These are phyloP conservation scores for Mythimna lalbum DNA, from an alignment of 2,888 invertebrate species.

Conservation along the genomic window DNA sequence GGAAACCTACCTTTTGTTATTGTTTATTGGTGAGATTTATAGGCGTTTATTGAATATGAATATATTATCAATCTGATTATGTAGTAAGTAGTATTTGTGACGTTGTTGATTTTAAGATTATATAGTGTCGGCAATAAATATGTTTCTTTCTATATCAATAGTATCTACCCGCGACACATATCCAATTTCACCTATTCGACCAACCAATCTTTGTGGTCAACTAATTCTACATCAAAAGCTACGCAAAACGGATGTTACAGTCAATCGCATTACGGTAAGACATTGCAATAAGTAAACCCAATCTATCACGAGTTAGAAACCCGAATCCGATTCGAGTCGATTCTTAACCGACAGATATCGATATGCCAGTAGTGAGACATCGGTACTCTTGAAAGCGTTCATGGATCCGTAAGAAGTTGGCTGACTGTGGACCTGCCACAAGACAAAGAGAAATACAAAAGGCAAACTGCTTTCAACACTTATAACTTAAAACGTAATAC, in stretches of 20 bases:
- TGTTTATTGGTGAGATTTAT: conserved; percentile 72
- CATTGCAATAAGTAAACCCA: conserved; percentile 47
- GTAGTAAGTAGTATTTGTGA: too few relatives aligned
- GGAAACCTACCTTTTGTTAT: conserved; percentile 80
- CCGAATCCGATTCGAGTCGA: conserved; percentile 57
- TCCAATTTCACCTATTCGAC: conserved; percentile 21
- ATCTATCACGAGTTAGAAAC: conserved; percentile 57
- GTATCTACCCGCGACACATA: conserved; percentile 16
- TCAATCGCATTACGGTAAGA: conserved; percentile 48
- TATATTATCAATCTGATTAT: conserved; percentile 19
- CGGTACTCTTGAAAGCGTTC: conserved; percentile 73
- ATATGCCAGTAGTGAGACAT: conserved; percentile 64
- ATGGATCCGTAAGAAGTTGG: conserved; percentile 77
- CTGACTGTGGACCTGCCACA: conserved; percentile 70
- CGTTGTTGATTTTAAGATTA: too few relatives aligned
- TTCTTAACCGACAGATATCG: conserved; percentile 63
- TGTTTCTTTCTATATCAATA: background rate
- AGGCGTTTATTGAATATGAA: conserved; percentile 62
- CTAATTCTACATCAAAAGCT: conserved; percentile 33
- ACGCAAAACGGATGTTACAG: conserved; percentile 47
- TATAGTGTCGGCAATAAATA: too few relatives aligned
- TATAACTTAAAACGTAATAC: conserved; percentile 3
- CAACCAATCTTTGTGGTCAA: conserved; percentile 1
- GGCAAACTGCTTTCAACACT: conserved; percentile 15
- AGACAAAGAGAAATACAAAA: conserved; percentile 40